These are phyloP conservation scores for Eupsittula cactorum DNA, from an alignment of 2,113 vertebrate species.

Conservation along the genomic window DNA sequence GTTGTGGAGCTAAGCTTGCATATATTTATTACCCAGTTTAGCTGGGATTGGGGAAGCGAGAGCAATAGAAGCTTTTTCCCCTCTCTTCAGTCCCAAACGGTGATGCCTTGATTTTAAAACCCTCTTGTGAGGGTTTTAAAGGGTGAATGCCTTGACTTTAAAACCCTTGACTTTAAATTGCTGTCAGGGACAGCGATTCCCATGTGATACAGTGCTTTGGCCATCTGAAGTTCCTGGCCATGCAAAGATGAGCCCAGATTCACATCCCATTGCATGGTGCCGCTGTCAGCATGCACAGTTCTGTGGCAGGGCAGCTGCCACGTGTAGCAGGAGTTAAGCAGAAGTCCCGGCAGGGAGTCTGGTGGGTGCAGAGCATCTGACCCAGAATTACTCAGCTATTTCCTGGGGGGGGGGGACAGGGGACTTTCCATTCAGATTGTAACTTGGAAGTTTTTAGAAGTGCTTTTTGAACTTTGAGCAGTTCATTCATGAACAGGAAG, in stretches of 20 bases:
- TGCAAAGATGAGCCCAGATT: background rate
- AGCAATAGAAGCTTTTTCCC: background rate
- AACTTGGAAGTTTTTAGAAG: background rate
- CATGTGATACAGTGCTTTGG: background rate
- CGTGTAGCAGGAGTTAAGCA: background rate
- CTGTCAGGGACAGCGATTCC: background rate
- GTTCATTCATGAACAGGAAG: background rate
- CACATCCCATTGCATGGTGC: accelerated
- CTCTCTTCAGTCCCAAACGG: background rate
- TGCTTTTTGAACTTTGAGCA: background rate
- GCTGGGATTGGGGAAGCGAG: accelerated
- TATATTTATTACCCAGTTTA: background rate
- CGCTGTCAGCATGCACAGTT: accelerated
- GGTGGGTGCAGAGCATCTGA: background rate
- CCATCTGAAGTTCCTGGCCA: background rate
- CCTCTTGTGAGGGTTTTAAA: background rate
- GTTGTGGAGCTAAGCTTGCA: background rate
- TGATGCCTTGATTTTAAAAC: background rate
- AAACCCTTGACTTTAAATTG: background rate
- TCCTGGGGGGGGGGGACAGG: background rate
- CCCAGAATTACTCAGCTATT: background rate
- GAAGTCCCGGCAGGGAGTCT: background rate
- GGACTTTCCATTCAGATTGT: background rate
- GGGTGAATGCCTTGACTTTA: background rate
- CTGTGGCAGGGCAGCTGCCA: background rate